A percentile compares a stretch with the other conserved stretches of the same genome.
Conservation (phyloP, 2,797 vertebrate genomes). For the Hemibagrus guttatus region DNA sequence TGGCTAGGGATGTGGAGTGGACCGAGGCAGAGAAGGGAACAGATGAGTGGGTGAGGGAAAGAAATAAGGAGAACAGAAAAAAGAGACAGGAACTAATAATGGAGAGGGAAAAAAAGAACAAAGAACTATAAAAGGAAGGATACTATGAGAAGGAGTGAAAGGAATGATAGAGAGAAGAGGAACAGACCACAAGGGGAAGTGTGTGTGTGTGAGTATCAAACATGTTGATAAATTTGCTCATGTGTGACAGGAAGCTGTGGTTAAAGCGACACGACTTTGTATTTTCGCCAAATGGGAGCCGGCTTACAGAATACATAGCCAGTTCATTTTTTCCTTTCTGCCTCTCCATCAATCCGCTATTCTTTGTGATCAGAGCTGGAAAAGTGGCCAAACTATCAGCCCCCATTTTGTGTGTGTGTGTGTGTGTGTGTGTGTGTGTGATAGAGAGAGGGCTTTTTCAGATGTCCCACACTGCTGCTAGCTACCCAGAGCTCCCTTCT, state of each 20-base stretch:
- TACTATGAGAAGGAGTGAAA: not conserved
- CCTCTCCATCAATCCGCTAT: not conserved
- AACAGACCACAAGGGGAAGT: not conserved
- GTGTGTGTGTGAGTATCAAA: not conserved
- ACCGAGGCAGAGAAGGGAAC: constrained; percentile 6
- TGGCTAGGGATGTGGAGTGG: constrained; percentile 5
- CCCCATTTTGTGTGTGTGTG: not conserved
- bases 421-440: not conserved
- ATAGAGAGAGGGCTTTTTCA: not conserved
- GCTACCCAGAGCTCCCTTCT: constrained; percentile 4
- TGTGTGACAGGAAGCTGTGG: constrained; percentile 14
- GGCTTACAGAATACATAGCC: not conserved
- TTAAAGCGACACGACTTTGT: constrained; percentile 10
- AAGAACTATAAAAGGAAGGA: not conserved
- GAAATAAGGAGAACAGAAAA: not conserved
- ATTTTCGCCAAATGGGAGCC: not conserved
- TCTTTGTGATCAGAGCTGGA: constrained; percentile 10
- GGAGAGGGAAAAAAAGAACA: not conserved
- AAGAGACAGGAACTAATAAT: constrained; percentile 13
- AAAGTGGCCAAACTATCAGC: constrained; percentile 7
- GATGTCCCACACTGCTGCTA: not conserved
- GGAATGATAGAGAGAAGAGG: constrained; percentile 21
- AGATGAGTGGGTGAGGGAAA: constrained; percentile 21
- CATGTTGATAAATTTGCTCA: not conserved
- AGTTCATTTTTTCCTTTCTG: not conserved